These are phyloP conservation scores for Meteorus cinctellus DNA, from an alignment of 2,888 invertebrate species.

Conservation along the genomic window DNA sequence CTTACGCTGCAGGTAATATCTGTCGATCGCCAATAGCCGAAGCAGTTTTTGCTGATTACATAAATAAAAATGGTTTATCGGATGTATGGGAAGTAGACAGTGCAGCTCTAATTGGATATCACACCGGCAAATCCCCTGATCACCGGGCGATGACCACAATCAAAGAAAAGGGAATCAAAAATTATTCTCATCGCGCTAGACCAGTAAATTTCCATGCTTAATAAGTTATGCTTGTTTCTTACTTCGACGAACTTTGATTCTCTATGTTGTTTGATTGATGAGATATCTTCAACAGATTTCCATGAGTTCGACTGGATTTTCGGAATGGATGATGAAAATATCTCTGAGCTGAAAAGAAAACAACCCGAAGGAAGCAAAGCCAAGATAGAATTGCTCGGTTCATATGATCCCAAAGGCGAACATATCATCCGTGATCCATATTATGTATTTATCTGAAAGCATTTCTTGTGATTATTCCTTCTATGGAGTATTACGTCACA, in stretches of 20 bases:
- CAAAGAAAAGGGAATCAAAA: constrained; percentile 81
- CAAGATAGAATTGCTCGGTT: constrained; percentile 86
- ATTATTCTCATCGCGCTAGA: constrained; percentile 85
- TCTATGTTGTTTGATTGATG: background rate
- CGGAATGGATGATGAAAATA: constrained; percentile 95
- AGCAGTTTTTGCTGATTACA: constrained; percentile 88
- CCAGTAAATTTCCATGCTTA: constrained; percentile 76
- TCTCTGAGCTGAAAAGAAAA: constrained; percentile 79
- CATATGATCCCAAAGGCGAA: constrained; percentile 87
- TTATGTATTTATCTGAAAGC: constrained; percentile 80
- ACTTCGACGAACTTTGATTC: background rate
- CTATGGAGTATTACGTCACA: constrained; percentile 25
- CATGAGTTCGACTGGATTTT: constrained; percentile 90
- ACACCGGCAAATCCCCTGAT: constrained; percentile 89
- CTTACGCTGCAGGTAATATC: constrained; percentile 84
- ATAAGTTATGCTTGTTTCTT: too few relatives aligned
- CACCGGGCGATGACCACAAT: constrained; percentile 82
- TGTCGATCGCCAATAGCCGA: constrained; percentile 97
- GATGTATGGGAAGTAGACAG: constrained; percentile 90
- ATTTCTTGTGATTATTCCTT: background rate
- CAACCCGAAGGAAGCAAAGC: constrained; percentile 82
- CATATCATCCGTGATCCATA: constrained; percentile 92
- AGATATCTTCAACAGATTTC: constrained; percentile 87
- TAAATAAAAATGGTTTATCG: constrained; percentile 79
- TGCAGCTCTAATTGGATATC: constrained; percentile 93